These are phyloP conservation scores for Gallinago undulata DNA, from an alignment of 2,113 vertebrate genomes.

Conservation along the genomic window DNA sequence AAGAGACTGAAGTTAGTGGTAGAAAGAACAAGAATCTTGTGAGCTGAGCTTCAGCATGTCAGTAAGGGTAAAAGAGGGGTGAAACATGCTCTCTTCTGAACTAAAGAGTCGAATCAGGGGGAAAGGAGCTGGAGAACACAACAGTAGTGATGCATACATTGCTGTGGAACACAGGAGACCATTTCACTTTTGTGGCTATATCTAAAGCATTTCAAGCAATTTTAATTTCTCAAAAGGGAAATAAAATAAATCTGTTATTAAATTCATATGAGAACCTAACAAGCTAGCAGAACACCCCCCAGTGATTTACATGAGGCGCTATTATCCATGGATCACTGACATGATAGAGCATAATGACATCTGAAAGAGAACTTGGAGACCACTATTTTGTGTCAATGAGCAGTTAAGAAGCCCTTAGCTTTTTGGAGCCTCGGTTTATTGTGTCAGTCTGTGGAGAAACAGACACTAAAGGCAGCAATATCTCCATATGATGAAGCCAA, in stretches of 20 bases:
- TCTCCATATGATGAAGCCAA: conserved; percentile 48
- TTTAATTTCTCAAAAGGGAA: conserved; percentile 47
- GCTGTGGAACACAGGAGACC: background rate
- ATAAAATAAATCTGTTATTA: conserved; percentile 48
- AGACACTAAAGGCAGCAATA: conserved; percentile 50
- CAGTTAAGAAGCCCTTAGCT: conserved; percentile 58
- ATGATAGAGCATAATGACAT: conserved; percentile 32
- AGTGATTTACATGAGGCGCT: conserved; percentile 21
- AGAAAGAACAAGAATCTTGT: background rate
- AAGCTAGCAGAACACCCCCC: conserved; percentile 32
- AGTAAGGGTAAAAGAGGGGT: background rate
- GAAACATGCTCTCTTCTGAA: background rate
- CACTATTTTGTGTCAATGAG: conserved; percentile 57
- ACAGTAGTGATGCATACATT: background rate
- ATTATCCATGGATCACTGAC: conserved; percentile 55
- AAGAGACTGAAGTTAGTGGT: background rate
- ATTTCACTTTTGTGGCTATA: conserved; percentile 23
- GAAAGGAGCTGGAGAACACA: background rate
- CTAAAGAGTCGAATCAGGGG: background rate
- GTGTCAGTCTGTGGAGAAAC: conserved; percentile 53
- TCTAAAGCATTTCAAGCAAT: background rate
- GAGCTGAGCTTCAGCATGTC: background rate
- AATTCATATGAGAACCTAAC: conserved; percentile 53
- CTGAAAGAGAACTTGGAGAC: conserved; percentile 57
- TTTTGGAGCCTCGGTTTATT: conserved; percentile 43